Evolutionary conservation across 2,888 invertebrate species (phyloP).

Genomic region (Caenorhabditis sp.): DNA sequence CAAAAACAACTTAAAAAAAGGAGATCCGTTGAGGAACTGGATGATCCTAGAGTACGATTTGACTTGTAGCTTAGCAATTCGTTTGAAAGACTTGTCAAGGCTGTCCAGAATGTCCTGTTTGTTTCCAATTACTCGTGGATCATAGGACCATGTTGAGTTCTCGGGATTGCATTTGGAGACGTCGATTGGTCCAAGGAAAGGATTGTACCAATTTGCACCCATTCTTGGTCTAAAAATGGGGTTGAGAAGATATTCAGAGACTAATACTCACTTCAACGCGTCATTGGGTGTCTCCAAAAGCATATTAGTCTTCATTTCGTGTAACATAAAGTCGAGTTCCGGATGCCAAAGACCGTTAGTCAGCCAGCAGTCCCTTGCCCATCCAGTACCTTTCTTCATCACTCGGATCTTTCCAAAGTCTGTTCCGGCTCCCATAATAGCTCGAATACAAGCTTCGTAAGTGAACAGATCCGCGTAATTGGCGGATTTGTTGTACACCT

Average conservation of each 20-base stretch:
- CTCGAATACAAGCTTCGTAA: slow-evolving; percentile 74
- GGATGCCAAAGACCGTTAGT: slow-evolving; percentile 63
- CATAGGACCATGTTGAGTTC: slow-evolving; percentile 47
- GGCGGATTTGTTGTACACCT: slow-evolving; percentile 65
- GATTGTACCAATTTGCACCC: slow-evolving; percentile 57
- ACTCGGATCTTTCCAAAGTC: slow-evolving; percentile 65
- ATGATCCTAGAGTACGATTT: slow-evolving; percentile 41
- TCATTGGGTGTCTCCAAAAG: slow-evolving; percentile 30
- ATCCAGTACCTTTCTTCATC: slow-evolving; percentile 65
- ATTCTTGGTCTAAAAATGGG: slow-evolving; percentile 29
- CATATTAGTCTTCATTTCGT: slow-evolving; percentile 62
- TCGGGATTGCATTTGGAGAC: slow-evolving; percentile 49
- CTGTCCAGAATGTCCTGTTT: slow-evolving; percentile 33
- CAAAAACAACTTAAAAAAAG: too few relatives aligned
- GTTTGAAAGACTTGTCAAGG: slow-evolving; percentile 12
- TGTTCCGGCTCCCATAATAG: slow-evolving; percentile 67
- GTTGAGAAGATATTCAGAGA: background rate
- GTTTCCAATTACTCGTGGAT: slow-evolving; percentile 33
- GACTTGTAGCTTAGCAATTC: slow-evolving; percentile 33
- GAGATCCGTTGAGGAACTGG: too few relatives aligned
- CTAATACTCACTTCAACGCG: slow-evolving; percentile 19
- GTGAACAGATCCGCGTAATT: slow-evolving; percentile 70
- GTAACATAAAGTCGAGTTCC: slow-evolving; percentile 68
- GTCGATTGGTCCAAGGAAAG: slow-evolving; percentile 43
- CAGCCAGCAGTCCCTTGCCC: slow-evolving; percentile 67